A percentile compares a stretch with the other conserved stretches of the same genome.
phyloP scores from a whole-genome alignment of 2,888 invertebrate species.

The Eupeodes luniger region DNA sequence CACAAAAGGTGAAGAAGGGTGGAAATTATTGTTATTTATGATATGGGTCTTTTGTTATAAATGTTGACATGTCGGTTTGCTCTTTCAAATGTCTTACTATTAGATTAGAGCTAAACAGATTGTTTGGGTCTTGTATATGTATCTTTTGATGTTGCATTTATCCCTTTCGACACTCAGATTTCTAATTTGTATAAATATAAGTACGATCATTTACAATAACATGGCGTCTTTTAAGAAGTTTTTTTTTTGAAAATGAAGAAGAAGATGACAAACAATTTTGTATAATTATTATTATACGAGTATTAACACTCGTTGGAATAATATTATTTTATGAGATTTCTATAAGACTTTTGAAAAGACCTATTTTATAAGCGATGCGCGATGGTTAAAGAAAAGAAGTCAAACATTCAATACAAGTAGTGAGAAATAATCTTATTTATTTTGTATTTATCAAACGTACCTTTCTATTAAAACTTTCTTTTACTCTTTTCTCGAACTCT shows the following conservation, averaged over 20 bases:
- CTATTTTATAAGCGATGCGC: no score
- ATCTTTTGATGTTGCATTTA: conserved; percentile 36
- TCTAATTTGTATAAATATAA: conserved; percentile 53
- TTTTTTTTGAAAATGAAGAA: background rate
- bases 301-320: no score
- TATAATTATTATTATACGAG: background rate
- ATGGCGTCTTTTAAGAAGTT: conserved; percentile 21
- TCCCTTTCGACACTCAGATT: conserved; percentile 59
- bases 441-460: no score
- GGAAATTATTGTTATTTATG: conserved; percentile 84
- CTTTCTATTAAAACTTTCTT: no score
- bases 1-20: conserved; percentile 83
- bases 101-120: conserved; percentile 56
- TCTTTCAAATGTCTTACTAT: conserved; percentile 68
- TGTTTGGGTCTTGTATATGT: conserved; percentile 16
- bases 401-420: no score
- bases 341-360: no score
- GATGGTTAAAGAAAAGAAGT: no score
- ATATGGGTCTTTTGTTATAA: conserved; percentile 78
- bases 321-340: no score
- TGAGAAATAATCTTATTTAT: no score
- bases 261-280: background rate
- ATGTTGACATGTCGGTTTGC: conserved; percentile 63
- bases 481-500: no score
- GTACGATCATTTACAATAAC: conserved; percentile 9